Conservation (phyloP, 2,888 invertebrate genomes). For the Dicyrtoma fusca region DNA sequence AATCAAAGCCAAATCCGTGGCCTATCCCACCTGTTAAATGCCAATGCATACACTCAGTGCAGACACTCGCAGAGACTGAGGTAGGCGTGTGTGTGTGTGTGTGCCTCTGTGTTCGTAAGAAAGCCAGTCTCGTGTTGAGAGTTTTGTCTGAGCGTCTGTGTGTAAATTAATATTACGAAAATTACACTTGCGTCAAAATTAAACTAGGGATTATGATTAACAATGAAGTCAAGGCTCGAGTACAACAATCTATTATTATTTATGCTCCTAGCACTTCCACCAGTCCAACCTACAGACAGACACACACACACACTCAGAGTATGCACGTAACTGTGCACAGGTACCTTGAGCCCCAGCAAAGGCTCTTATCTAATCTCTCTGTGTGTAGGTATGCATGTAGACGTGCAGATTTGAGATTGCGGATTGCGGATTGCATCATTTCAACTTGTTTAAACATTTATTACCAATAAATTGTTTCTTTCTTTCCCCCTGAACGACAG, state of each 20-base stretch:
- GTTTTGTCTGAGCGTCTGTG: not conserved
- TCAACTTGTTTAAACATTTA: conserved; percentile 20
- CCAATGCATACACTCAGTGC: too few species aligned
- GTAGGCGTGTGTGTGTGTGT: too few species aligned
- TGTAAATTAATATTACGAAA: conserved; percentile 31
- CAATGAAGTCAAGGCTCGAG: conserved; percentile 26
- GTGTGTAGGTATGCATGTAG: too few species aligned
- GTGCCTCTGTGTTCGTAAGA: too few species aligned
- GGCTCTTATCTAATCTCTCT: too few species aligned
- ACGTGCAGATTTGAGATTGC: not conserved
- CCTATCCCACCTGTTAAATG: too few species aligned
- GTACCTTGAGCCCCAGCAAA: not conserved
- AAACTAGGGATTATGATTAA: conserved; percentile 33
- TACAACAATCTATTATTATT: conserved; percentile 12
- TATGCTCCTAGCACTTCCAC: conserved; percentile 15
- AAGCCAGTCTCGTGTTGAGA: not conserved
- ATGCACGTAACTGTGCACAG: not conserved
- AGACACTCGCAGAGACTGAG: too few species aligned
- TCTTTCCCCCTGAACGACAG: conserved; percentile 3
- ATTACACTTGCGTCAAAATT: conserved; percentile 34
- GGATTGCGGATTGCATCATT: conserved; percentile 6
- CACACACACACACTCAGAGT: too few species aligned
- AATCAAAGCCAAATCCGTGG: too few species aligned
- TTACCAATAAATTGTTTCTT: conserved; percentile 24
- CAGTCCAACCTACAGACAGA: too few species aligned